Evolutionary conservation across 1,140 invertebrate species (phyloP).

Genomic region (Caenorhabditis briggsae): DNA sequence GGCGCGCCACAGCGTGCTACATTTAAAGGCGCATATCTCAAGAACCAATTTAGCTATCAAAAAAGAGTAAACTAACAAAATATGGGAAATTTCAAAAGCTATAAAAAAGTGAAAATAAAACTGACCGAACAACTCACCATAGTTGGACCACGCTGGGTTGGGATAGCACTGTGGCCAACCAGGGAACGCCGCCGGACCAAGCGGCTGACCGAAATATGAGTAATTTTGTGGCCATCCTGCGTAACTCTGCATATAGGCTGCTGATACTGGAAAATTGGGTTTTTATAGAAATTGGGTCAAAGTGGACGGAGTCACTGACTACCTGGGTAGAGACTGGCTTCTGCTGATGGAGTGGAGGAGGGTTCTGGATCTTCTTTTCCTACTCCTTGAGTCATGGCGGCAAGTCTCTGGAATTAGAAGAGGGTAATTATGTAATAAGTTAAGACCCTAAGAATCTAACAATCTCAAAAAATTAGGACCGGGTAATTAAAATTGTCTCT

Average conservation of each 20-base stretch:
- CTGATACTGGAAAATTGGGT: constrained; percentile 58
- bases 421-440: neutral
- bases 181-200: constrained; percentile 65
- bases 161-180: constrained; percentile 69
- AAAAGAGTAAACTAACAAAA: neutral
- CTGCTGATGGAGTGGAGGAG: constrained; percentile 11
- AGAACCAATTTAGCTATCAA: neutral
- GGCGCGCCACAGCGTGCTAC: too few species aligned
- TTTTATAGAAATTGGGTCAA: neutral
- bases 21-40: too few species aligned
- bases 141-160: constrained; percentile 67
- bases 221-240: constrained; percentile 69
- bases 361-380: constrained; percentile 65
- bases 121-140: constrained; percentile 68
- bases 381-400: constrained; percentile 71
- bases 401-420: constrained; percentile 67
- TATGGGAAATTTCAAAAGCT: neutral
- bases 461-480: too few species aligned
- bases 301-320: constrained; percentile 40
- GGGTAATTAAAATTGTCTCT: too few species aligned
- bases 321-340: constrained; percentile 49
- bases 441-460: too few species aligned
- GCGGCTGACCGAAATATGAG: constrained; percentile 69
- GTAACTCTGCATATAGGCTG: constrained; percentile 68
- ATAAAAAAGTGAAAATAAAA: constrained; percentile 37